phyloP scores from a whole-genome alignment of 2,888 invertebrate species.

The Ryuthela nishihirai region DNA sequence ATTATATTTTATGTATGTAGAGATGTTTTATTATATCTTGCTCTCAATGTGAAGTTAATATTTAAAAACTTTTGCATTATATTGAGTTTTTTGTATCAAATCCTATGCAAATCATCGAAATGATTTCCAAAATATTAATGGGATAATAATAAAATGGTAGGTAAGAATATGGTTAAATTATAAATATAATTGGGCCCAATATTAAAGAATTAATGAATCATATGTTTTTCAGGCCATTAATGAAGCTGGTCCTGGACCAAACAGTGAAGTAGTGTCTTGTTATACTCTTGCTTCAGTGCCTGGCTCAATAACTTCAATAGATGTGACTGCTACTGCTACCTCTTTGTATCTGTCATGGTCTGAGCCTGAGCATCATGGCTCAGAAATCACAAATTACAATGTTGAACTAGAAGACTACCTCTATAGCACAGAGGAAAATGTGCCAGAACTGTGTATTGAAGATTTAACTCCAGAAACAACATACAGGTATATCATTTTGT shows the following conservation, averaged over 20 bases:
- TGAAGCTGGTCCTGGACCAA: conserved; percentile 70
- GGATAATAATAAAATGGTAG: no score
- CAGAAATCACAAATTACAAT: conserved; percentile 69
- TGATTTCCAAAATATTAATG: no score
- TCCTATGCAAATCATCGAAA: no score
- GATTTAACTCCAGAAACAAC: conserved; percentile 71
- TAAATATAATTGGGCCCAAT: no score
- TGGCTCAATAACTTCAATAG: conserved; percentile 59
- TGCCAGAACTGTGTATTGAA: conserved; percentile 62
- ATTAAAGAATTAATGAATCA: no score
- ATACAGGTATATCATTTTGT: conserved; percentile 61
- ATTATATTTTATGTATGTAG: no score
- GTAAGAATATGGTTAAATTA: no score
- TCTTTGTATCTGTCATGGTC: conserved; percentile 69
- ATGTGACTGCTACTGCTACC: conserved; percentile 58
- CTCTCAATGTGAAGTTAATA: no score
- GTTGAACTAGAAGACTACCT: conserved; percentile 46
- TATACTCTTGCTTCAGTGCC: conserved; percentile 76
- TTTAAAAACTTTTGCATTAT: no score
- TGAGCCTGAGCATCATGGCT: conserved; percentile 69
- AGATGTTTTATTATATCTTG: no score
- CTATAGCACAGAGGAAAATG: conserved; percentile 53
- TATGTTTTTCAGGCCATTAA: conserved; percentile 71
- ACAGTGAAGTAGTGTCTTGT: conserved; percentile 64
- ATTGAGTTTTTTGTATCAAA: no score